These are phyloP conservation scores for Heliconius hewitsoni DNA, from an alignment of 1,140 invertebrate species.

Conservation along the genomic window DNA sequence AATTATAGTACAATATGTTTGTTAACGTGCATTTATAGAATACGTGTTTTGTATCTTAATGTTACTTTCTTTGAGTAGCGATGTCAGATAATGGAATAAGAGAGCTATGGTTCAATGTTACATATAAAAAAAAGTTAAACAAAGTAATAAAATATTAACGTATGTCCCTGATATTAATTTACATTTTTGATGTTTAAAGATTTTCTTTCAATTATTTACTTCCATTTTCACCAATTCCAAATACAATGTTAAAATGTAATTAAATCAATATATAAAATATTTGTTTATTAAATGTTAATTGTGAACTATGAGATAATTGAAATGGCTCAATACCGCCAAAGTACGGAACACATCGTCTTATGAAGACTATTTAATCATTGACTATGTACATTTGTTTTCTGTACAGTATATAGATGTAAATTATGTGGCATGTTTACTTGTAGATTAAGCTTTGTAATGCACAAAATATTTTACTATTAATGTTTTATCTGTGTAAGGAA, in stretches of 20 bases:
- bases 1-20: slow-evolving; percentile 65
- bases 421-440: slow-evolving; percentile 64
- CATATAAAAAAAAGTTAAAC: slow-evolving; percentile 22
- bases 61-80: slow-evolving; percentile 48
- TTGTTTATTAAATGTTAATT: not conserved
- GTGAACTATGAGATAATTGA: slow-evolving; percentile 1
- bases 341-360: slow-evolving; percentile 19
- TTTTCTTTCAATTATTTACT: not conserved
- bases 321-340: slow-evolving; percentile 5
- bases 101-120: not conserved
- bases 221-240: not conserved
- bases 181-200: not conserved
- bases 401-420: slow-evolving; percentile 64
- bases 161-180: no score
- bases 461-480: slow-evolving; percentile 57
- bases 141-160: not conserved
- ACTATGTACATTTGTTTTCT: slow-evolving; percentile 60
- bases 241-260: not conserved
- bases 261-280: not conserved
- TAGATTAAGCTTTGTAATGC: slow-evolving; percentile 66
- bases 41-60: slow-evolving; percentile 60
- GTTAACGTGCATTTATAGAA: slow-evolving; percentile 72
- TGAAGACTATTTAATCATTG: slow-evolving; percentile 49
- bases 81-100: slow-evolving; percentile 22
- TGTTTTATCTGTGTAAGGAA: slow-evolving; percentile 34